Percentiles rank a stretch among this genome's conserved stretches.
phyloP scores from a whole-genome alignment of 2,888 invertebrate species.

The Andrena minutula region DNA sequence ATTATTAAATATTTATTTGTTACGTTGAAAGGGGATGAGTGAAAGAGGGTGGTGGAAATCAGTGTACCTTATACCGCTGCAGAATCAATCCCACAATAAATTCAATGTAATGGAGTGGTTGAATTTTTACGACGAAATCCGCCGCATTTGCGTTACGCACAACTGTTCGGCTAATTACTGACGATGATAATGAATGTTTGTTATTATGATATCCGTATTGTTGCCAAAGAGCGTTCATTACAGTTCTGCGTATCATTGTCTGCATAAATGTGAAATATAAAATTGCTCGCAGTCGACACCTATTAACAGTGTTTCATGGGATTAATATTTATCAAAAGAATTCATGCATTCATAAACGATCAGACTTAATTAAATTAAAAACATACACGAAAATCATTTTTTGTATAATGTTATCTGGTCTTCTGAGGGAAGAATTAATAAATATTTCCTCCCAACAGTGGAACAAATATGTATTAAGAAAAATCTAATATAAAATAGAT shows the following conservation, averaged over 20 bases:
- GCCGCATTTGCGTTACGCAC: constrained; percentile 7
- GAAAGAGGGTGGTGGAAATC: background rate
- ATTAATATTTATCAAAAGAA: constrained; percentile 7
- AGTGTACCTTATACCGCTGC: background rate
- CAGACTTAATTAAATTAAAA: background rate
- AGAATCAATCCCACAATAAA: constrained; percentile 36
- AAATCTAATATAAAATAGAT: no score
- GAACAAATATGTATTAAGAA: no score
- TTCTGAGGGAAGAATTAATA: background rate
- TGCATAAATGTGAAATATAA: constrained; percentile 16
- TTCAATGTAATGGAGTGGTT: constrained; percentile 31
- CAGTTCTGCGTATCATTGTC: background rate
- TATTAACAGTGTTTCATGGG: constrained; percentile 14
- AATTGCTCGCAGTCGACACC: constrained; percentile 12
- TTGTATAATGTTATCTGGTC: no score
- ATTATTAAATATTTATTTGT: constrained; percentile 6
- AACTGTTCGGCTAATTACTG: constrained; percentile 40
- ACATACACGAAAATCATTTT: background rate
- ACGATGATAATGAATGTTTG: constrained; percentile 34
- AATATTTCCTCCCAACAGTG: no score
- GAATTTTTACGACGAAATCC: constrained; percentile 40
- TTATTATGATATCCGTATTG: constrained; percentile 40
- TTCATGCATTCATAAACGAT: background rate
- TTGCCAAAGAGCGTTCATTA: constrained; percentile 20
- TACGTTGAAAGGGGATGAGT: background rate